phyloP scores from a whole-genome alignment of 2,888 invertebrate genomes.

The Hyalella azteca region DNA sequence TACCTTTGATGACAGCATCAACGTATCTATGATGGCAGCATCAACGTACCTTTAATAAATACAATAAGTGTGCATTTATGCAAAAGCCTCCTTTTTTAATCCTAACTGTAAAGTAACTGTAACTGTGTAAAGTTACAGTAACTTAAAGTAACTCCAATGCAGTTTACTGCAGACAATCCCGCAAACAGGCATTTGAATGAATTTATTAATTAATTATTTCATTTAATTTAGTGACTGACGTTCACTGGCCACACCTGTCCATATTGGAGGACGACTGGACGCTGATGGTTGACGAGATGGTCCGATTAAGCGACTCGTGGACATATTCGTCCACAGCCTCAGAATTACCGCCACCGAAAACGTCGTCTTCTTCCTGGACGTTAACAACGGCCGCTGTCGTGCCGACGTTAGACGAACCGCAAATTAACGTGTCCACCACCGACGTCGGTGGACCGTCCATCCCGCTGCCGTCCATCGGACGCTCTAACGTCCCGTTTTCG shows the following conservation, averaged over 20 bases:
- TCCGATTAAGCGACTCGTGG: slow-evolving; percentile 9
- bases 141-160: no score
- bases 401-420: slow-evolving; percentile 28
- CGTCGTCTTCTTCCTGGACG: background rate
- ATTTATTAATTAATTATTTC: no score
- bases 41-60: no score
- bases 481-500: background rate
- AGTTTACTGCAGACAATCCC: no score
- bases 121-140: no score
- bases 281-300: slow-evolving; percentile 37
- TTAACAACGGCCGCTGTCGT: slow-evolving; percentile 22
- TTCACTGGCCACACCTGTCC: slow-evolving; percentile 31
- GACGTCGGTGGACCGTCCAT: background rate
- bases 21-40: no score
- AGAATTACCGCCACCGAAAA: background rate
- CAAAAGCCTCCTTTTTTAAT: no score
- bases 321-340: background rate
- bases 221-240: no score
- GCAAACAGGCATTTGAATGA: no score
- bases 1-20: no score
- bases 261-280: slow-evolving; percentile 27
- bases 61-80: no score
- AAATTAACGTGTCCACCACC: slow-evolving; percentile 9
- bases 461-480: background rate
- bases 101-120: no score